These are phyloP conservation scores for Dolichopus griseipennis DNA, from an alignment of 2,888 invertebrate species.

Conservation along the genomic window DNA sequence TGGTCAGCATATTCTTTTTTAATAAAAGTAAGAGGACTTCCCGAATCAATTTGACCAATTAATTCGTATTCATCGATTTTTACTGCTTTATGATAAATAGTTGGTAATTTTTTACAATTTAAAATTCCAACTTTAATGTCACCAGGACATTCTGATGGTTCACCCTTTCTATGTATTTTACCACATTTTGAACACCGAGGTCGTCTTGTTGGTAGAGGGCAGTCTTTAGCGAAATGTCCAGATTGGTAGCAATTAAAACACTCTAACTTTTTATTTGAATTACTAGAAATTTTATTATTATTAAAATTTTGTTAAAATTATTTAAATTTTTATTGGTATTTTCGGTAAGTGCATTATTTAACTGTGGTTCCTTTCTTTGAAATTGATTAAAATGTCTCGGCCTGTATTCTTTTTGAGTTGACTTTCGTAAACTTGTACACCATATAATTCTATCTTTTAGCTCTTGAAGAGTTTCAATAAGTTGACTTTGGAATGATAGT, in stretches of 20 bases:
- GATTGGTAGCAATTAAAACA: conserved; percentile 9
- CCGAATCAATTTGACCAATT: background rate
- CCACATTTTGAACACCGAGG: background rate
- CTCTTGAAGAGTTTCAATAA: no score
- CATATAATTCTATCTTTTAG: no score
- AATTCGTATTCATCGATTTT: background rate
- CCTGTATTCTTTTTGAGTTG: no score
- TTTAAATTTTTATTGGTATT: no score
- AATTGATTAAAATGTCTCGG: background rate
- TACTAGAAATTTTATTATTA: no score
- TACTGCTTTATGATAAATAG: background rate
- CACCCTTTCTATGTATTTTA: background rate
- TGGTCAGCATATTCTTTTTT: background rate
- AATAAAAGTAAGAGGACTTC: background rate
- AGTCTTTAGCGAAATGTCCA: conserved; percentile 8
- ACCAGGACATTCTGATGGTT: background rate
- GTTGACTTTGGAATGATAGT: background rate
- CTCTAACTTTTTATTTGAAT: background rate
- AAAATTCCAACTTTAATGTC: background rate
- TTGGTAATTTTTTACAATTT: background rate
- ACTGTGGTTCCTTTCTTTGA: background rate
- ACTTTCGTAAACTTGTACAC: no score
- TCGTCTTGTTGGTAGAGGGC: background rate
- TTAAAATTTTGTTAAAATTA: no score
- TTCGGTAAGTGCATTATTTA: background rate